phyloP scores from a whole-genome alignment of 2,113 vertebrate species.

The Choloepus hoffmanni region DNA sequence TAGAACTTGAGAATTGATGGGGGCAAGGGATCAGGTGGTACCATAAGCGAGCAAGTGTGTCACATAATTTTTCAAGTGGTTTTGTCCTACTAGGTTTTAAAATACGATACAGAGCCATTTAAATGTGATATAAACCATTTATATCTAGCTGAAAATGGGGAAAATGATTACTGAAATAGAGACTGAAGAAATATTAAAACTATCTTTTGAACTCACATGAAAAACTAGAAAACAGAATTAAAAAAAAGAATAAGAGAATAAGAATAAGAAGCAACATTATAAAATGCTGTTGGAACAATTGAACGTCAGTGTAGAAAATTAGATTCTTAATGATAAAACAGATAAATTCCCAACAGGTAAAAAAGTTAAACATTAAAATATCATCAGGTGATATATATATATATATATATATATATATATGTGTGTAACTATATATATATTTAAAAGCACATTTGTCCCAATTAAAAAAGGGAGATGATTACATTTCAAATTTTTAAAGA shows the following conservation, averaged over 20 bases:
- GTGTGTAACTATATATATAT: not conserved
- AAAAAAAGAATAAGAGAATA: not conserved
- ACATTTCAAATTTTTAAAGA: not conserved
- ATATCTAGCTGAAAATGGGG: not conserved
- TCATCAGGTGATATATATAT: not conserved
- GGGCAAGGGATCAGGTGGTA: rapidly evolving
- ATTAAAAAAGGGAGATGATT: not conserved
- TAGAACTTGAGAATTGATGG: too few species aligned
- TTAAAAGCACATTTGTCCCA: not conserved
- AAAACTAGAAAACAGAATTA: not conserved
- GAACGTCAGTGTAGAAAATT: not conserved
- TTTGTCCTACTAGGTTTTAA: not conserved
- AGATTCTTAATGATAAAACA: not conserved
- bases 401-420: not conserved
- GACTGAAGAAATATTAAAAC: not conserved
- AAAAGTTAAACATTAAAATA: not conserved
- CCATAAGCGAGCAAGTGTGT: not conserved
- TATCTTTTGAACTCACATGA: not conserved
- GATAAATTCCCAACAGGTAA: not conserved
- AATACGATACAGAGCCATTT: not conserved
- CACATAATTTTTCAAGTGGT: not conserved
- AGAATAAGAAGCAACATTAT: not conserved
- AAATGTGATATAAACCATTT: not conserved
- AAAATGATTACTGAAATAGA: not conserved
- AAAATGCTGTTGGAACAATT: not conserved